Percentiles rank a stretch among this genome's conserved stretches.
These are phyloP conservation scores for Megalopta genalis DNA, from an alignment of 1,140 invertebrate species.

Conservation along the genomic window DNA sequence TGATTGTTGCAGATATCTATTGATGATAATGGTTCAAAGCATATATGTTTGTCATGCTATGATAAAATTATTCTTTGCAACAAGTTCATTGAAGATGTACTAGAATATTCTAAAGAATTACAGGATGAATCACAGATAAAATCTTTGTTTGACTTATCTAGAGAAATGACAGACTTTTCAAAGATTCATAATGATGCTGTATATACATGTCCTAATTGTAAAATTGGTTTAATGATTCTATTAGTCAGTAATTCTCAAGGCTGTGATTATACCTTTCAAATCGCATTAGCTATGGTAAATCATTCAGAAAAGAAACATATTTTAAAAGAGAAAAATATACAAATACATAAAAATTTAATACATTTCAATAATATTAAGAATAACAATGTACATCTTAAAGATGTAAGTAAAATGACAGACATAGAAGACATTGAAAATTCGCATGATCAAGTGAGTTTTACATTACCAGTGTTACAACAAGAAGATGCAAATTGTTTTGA, in stretches of 20 bases:
- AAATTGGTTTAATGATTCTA: constrained; percentile 57
- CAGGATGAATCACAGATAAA: constrained; percentile 7
- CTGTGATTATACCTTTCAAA: constrained; percentile 49
- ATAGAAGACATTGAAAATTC: constrained; percentile 2
- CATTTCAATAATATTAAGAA: neutral
- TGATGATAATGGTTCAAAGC: constrained; percentile 52
- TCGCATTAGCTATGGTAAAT: constrained; percentile 51
- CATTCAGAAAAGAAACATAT: constrained; percentile 20
- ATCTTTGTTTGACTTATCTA: constrained; percentile 17
- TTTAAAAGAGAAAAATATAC: constrained; percentile 3
- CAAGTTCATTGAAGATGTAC: constrained; percentile 51
- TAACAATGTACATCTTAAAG: neutral
- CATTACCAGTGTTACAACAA: neutral
- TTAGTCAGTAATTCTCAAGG: constrained; percentile 41
- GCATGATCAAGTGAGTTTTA: constrained; percentile 1
- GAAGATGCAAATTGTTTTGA: neutral
- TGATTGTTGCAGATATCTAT: constrained; percentile 54
- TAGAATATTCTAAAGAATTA: constrained; percentile 31
- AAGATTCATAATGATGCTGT: constrained; percentile 46
- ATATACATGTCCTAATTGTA: constrained; percentile 61
- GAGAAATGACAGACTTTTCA: constrained; percentile 35
- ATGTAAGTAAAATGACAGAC: constrained; percentile 5
- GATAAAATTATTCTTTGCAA: constrained; percentile 49
- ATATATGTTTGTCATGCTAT: constrained; percentile 55
- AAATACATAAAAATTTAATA: constrained; percentile 26